Conservation (phyloP, 30 jellyfish, hydroid and myxozoan species). For the Aurelia coerulea region DNA sequence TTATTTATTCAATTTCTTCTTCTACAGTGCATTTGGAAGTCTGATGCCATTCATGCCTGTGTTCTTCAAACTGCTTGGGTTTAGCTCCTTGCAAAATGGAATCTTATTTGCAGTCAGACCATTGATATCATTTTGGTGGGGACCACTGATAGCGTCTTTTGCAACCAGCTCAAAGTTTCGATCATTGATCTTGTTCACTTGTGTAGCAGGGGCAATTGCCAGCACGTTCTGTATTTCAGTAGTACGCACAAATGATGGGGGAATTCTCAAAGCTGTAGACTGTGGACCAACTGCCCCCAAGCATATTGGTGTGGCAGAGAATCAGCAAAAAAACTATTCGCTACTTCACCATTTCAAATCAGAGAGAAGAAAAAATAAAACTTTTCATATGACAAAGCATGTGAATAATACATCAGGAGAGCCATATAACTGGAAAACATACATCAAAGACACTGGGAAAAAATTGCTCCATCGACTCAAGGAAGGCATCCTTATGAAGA, state of each 20-base stretch:
- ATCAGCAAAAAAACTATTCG: not conserved
- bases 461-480: constrained; percentile 44
- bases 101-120: constrained; percentile 55
- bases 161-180: constrained; percentile 41
- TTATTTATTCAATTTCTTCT: constrained; percentile 65
- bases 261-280: constrained; percentile 25
- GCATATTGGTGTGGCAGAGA: not conserved
- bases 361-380: not conserved
- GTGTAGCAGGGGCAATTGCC: constrained; percentile 71
- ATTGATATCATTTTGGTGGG: constrained; percentile 78
- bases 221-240: constrained; percentile 64
- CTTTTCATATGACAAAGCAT: not conserved
- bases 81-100: constrained; percentile 68
- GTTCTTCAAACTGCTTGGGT: constrained; percentile 69
- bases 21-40: constrained; percentile 62
- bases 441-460: constrained; percentile 24
- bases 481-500: constrained; percentile 52
- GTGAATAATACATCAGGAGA: not conserved
- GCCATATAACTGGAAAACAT: constrained; percentile 51
- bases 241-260: constrained; percentile 55
- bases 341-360: not conserved
- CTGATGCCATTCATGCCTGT: constrained; percentile 80
- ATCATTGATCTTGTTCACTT: constrained; percentile 39
- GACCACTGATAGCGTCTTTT: constrained; percentile 60
- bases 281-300: constrained; percentile 1